Percentiles rank a stretch among this genome's conserved stretches.
phyloP scores from a whole-genome alignment of 2,113 vertebrate genomes.

The Callocephalon fimbriatum region DNA sequence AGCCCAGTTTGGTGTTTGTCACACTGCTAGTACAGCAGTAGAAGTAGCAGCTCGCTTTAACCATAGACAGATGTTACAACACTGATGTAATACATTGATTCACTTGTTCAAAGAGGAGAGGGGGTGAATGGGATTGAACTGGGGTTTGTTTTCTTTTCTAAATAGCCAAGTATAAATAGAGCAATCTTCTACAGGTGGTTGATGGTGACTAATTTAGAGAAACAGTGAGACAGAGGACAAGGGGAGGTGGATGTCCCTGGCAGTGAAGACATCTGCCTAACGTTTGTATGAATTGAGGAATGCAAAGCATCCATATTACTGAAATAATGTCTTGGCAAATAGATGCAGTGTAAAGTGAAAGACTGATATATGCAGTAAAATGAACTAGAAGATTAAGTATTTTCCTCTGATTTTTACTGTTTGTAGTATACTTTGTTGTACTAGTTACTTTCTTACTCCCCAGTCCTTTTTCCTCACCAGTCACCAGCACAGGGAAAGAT shows the following conservation, averaged over 20 bases:
- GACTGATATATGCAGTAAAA: background rate
- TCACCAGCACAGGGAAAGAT: background rate
- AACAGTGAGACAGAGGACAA: background rate
- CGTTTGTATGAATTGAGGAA: background rate
- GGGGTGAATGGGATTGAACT: background rate
- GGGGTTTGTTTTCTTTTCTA: background rate
- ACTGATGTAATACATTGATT: background rate
- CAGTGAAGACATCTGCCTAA: background rate
- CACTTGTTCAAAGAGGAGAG: background rate
- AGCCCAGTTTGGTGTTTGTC: background rate
- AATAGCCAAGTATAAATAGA: background rate
- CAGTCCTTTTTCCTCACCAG: background rate
- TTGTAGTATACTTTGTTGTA: background rate
- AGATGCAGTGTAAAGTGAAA: background rate
- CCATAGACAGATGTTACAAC: background rate
- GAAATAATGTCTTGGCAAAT: background rate
- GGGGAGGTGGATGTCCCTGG: background rate
- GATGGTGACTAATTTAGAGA: background rate
- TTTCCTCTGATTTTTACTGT: background rate
- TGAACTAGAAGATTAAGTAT: background rate
- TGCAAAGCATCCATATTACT: background rate
- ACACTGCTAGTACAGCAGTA: background rate
- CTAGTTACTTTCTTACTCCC: background rate
- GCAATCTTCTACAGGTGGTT: background rate
- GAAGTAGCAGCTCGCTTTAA: background rate